Percentiles rank a stretch among this genome's conserved stretches.
phyloP scores from a whole-genome alignment of 1,140 invertebrate species.

The Magallana angulata region DNA sequence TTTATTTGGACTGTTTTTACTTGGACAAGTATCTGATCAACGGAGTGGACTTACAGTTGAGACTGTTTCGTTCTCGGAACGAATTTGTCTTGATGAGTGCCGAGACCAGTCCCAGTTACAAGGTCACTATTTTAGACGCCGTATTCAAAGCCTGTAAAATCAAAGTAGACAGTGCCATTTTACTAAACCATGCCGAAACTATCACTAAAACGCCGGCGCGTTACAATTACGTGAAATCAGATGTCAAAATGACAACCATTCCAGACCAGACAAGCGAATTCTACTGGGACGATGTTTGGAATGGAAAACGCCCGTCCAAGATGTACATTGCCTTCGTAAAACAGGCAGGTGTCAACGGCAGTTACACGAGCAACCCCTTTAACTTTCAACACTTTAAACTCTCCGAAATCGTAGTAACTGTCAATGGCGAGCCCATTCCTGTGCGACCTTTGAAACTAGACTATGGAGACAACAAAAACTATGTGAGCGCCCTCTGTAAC shows the following conservation, averaged over 20 bases:
- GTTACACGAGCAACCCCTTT: constrained; percentile 49
- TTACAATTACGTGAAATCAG: constrained; percentile 35
- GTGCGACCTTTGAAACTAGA: not conserved
- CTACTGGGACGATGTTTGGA: constrained; percentile 37
- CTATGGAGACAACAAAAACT: constrained; percentile 8
- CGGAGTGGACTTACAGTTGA: constrained; percentile 51
- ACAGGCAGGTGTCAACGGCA: constrained; percentile 46
- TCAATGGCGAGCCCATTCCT: constrained; percentile 17
- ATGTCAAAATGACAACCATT: constrained; percentile 36
- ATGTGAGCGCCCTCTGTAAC: constrained; percentile 20
- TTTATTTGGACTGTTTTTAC: constrained; percentile 44
- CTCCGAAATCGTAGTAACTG: not conserved
- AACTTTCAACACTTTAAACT: constrained; percentile 45
- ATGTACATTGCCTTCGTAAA: constrained; percentile 39
- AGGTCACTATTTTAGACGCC: constrained; percentile 38
- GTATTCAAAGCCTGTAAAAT: constrained; percentile 51
- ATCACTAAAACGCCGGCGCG: constrained; percentile 7
- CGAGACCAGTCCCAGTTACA: constrained; percentile 43
- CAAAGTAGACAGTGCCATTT: constrained; percentile 32
- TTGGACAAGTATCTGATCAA: constrained; percentile 51
- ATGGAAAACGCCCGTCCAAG: constrained; percentile 11
- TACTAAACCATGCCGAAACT: constrained; percentile 41
- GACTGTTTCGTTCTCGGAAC: constrained; percentile 45
- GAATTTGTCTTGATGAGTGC: constrained; percentile 51
- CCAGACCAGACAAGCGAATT: not conserved